Evolutionary conservation across 2,888 invertebrate species (phyloP), one percentile per base, ranked within the genome.

Genomic region (Bellardia bayeri): DNA sequence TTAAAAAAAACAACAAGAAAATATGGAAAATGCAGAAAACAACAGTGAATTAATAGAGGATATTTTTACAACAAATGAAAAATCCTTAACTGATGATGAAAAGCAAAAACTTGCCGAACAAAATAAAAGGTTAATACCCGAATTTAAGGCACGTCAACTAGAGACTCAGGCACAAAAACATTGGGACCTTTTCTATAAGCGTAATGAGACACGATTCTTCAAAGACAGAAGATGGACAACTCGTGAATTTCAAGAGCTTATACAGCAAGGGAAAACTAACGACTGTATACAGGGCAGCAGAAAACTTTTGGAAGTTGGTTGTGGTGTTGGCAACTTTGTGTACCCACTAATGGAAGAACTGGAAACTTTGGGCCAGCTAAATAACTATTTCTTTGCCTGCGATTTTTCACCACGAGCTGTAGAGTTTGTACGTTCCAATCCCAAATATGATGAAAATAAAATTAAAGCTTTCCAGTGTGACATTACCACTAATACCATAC

Each of bases 161-260:
- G 98, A 99, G 92, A 94, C 94, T 66, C 96, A 99, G 37, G 97
- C 98, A 0, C 96, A 96, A 91, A 97, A 97, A 87, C 96, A 98
- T 92, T 99, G 99, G 99, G 99, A 99, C 93, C 94, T 98, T 76
- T 99, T 99, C 94, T 99, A 99, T 93, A 99, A 99, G 93, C 94
- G 99, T 85, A 99, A 99, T 92, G 97, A 97, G 90, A 97, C 96
- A 0, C 96, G 97, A 90, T 99, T 99, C 93, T 99, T 99, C 92
- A 97, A 97, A 93, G 98, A 99, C 94, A 95, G 99, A 16, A 98
- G 98, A 92, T 99, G 99, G 99, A 99, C 98, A 1, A 97, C 97
- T 86, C 95, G 98, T 91, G 99, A 99, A 94, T 99, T 99, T 94
- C 94, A 96, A 90, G 98, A 98, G 92, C 45, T 86, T 56, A 63